Evolutionary conservation across 2,113 vertebrate species (phyloP), one percentile per base, ranked within the genome.

Genomic region (Mixornis gularis): DNA sequence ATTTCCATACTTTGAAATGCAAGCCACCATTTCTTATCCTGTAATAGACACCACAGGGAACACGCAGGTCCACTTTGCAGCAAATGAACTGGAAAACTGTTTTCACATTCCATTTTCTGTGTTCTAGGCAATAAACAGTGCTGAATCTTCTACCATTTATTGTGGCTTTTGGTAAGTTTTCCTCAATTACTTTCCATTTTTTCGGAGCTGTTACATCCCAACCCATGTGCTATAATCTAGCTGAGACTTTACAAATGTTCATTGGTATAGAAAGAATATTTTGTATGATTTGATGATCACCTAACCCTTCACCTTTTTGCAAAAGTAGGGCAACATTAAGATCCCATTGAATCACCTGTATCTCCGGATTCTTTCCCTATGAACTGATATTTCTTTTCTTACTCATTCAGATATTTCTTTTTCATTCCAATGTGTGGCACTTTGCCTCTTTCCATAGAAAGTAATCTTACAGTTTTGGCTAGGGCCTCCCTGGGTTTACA

Each of bases 171-270:
- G 18, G 14, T 60, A 91, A 55, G 3, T 48, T 70, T 68, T 77
- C 13, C 9, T 80, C 30, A 38, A 12, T 40, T 43, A 44, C 5
- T 53, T 63, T 77, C 14, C 26, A 17, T 36, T 64, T 7, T 65
- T 80, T 77, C 0, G 0, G 53, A 69, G n/a, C 4, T 59, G 17
- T 76, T 86, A 9, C 30, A 44, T 7, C 8, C 30, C 72, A 83
- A 65, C 3, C 12, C 11, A 20, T 6, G 7, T 46, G 43, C 3
- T 14, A 6, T 34, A 91, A 72, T 60, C n/a, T 32, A 84, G 1
- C n/a, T 65, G 59, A 84, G 21, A 70, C 12, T 7, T 90, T 68
- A 46, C 2, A 66, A 44, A 74, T 18, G 2, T 66, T 73, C 29
- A 43, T 20, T 38, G 51, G 21, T 55, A 7, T 22, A 34, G 43